Percentiles rank a stretch among this genome's conserved stretches.
These are phyloP conservation scores for Iselma pallidipennis DNA, from an alignment of 2,888 invertebrate genomes.

Conservation along the genomic window DNA sequence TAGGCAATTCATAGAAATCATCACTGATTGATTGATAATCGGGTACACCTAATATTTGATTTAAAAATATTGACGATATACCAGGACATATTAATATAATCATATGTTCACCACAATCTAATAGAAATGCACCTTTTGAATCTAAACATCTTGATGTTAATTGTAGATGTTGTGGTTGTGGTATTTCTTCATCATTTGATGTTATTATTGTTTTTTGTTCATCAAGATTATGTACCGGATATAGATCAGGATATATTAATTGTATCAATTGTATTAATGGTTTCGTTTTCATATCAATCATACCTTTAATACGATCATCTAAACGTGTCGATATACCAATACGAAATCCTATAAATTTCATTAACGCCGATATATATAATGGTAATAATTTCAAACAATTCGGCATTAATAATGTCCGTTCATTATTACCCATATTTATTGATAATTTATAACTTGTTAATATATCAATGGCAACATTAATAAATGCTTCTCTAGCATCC, in stretches of 20 bases:
- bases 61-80: constrained; percentile 74
- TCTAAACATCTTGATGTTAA: constrained; percentile 82
- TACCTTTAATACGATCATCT: constrained; percentile 91
- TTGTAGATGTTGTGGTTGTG: constrained; percentile 78
- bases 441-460: constrained; percentile 72
- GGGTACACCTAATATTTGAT: constrained; percentile 76
- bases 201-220: constrained; percentile 47
- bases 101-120: constrained; percentile 85
- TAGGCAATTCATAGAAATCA: constrained; percentile 78
- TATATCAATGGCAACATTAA: constrained; percentile 93
- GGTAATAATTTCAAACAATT: constrained; percentile 81
- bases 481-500: constrained; percentile 95
- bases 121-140: constrained; percentile 86
- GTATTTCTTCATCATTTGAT: constrained; percentile 54
- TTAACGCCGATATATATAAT: constrained; percentile 82
- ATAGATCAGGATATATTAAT: constrained; percentile 89
- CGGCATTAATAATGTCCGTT: constrained; percentile 74
- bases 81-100: constrained; percentile 83
- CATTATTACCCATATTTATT: constrained; percentile 65
- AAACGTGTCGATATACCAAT: constrained; percentile 84
- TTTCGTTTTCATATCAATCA: constrained; percentile 90
- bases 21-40: constrained; percentile 76
- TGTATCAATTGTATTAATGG: constrained; percentile 83
- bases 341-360: constrained; percentile 90
- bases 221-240: constrained; percentile 77